Evolutionary conservation across 1,140 invertebrate genomes (phyloP).

Genomic region (Pachyrhynchus sulphureomaculatus): DNA sequence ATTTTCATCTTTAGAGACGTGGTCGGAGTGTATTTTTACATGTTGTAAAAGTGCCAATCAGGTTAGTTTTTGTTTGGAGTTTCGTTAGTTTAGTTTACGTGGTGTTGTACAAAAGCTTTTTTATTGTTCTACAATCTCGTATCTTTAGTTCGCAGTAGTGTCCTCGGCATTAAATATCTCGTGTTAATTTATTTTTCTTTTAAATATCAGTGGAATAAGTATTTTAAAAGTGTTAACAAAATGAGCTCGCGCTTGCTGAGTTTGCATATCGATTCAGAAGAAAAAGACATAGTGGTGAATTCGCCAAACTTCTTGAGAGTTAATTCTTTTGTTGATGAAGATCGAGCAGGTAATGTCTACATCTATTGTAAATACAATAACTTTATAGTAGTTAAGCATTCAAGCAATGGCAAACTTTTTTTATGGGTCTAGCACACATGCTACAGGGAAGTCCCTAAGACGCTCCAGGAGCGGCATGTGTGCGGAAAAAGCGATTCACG

Average conservation of each 20-base stretch:
- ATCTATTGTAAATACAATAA: no score
- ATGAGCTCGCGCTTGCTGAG: conserved; percentile 42
- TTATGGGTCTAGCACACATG: no score
- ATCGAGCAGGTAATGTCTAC: conserved; percentile 29
- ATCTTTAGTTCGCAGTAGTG: not conserved
- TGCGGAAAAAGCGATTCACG: no score
- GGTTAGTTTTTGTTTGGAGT: conserved; percentile 17
- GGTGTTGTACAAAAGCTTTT: not conserved
- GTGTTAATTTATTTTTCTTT: not conserved
- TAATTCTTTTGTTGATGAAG: conserved; percentile 42
- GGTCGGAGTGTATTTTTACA: conserved; percentile 25
- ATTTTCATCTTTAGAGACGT: conserved; percentile 15
- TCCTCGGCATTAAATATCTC: not conserved
- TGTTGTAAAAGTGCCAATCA: conserved; percentile 33
- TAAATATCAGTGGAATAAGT: not conserved
- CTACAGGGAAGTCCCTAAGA: no score
- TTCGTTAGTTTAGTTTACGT: conserved; percentile 2
- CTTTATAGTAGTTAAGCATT: no score
- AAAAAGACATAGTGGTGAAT: conserved; percentile 24
- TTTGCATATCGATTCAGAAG: conserved; percentile 28
- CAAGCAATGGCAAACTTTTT: no score
- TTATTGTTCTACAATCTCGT: not conserved
- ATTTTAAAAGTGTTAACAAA: not conserved
- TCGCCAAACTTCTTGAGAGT: conserved; percentile 38
- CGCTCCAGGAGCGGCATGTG: no score